Base-by-base conservation (phyloP, 1,140 invertebrate genomes). In the Arctopsyche grandis region DNA sequence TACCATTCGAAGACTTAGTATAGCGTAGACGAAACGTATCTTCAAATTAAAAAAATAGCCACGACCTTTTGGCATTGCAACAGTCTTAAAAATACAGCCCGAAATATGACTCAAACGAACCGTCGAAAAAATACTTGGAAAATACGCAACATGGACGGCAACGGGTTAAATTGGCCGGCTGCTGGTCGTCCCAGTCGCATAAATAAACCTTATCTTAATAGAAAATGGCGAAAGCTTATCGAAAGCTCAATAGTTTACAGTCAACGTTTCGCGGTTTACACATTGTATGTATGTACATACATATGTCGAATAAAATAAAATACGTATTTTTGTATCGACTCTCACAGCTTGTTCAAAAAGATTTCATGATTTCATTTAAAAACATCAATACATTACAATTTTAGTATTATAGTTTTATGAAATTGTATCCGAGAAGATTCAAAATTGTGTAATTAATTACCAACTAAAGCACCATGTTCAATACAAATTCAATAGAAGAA, bases 201-300 rank as follows among this genome's bases (percentile, higher is more conserved):
- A 60, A 60, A 60, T 60, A 60, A 60, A 21, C 56, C 56, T 60
- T 60, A 60, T 60, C 56, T 60, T 60, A 60, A 60, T 60, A 60
- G 56, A 60, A 60, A 60, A 60, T 21, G 56, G 56, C 16, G 14
- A 38, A 38, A 21, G 56, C 56, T 60, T 60, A 60, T 60, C 56
- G 56, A 60, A 60, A 60, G 56, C 56, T 60, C 56, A 7, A 60
- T 60, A 60, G 56, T 60, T 60, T 60, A 60, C 56, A 1, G 56
- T 60, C 16, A 16, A 10, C 56, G 56, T 60, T 21, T 60, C 56
- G n/a, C 56, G 56, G 16, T 21, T 21, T 19, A 9, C n/a, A 21
- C 56, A 56, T 7, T 3, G n/a, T n/a, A n/a, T n/a, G n/a, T n/a
- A n/a, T n/a, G 29, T 38, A 38, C 29, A 38, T 38, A n/a, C 48